Base-by-base conservation (phyloP, 2,888 invertebrate species). In the Cataglyphis altisquamis region DNA sequence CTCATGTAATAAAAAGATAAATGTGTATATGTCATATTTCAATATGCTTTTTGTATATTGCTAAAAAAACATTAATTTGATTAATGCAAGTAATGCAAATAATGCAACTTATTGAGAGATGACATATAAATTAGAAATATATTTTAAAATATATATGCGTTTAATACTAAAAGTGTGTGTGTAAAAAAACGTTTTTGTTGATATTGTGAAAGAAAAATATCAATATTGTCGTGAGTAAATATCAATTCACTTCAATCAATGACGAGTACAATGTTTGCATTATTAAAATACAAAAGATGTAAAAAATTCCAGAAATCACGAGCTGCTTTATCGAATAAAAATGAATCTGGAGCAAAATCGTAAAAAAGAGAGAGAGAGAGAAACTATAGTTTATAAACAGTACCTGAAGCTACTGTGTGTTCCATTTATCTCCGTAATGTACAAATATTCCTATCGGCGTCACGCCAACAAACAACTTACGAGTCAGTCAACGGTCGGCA, bases 341-440 rank as follows among this genome's bases (percentile, higher is more conserved):
- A 0, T n/a, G 12, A 63, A 62, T 9, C 15, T 32, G 12, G 29
- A 29, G 29, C 29, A 32, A 45, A 41, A 12, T 63, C 6, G 9
- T 60, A 25, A 52, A 52, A n/a, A 15, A 15, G 1, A 48, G 45
- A 10, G 41, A 45, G 3, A 45, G 15, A 48, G 18, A 48, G 18
- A 48, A 64, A 15, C 21, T 45, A 39, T 36, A 18, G 21, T 64
- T 52, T 18, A 75, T 25, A 8, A 25, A 66, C 32, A 48, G 48
- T 48, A 36, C 52, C 18, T 18, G 41, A 73, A 74, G 21, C 63
- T 45, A 32, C 62, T 64, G 29, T 29, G 29, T 29, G 73, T 60
- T 57, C 12, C 73, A n/a, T 74, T 75, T 66, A 75, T 75, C 75
- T 52, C 6, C 12, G 3, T 36, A 48, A 64, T 66, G 55, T 55